Percentiles rank a stretch among this genome's conserved stretches.
Conservation (phyloP, 92 coral and sea anemone genomes). For the Porites evermanni region DNA sequence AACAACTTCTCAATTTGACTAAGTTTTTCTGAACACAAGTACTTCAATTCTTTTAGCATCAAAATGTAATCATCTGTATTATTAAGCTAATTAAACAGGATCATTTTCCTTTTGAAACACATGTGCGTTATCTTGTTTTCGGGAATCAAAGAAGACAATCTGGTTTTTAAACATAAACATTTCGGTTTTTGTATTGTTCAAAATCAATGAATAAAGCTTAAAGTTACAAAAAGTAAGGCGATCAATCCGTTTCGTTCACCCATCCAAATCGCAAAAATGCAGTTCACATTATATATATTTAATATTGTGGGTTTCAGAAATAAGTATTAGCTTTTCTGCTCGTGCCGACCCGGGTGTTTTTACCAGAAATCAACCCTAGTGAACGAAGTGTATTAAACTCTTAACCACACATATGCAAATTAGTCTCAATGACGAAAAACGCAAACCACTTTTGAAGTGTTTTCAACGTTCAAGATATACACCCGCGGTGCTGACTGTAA, state of each 20-base stretch:
- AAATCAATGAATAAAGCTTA: conserved; percentile 8
- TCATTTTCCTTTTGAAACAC: conserved; percentile 41
- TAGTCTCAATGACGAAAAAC: conserved; percentile 33
- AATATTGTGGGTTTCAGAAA: conserved; percentile 27
- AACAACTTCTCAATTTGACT: background rate
- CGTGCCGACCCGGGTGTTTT: conserved; percentile 31
- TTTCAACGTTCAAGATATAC: conserved; percentile 27
- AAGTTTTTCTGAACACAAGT: background rate
- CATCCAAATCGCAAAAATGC: background rate
- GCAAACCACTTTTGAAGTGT: conserved; percentile 49
- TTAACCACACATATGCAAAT: conserved; percentile 52
- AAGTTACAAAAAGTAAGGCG: background rate
- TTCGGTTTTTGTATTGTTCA: conserved; percentile 11
- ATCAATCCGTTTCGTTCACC: background rate
- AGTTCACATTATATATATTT: conserved; percentile 44
- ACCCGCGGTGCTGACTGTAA: conserved; percentile 46
- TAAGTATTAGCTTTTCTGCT: conserved; percentile 49
- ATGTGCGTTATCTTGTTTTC: conserved; percentile 36
- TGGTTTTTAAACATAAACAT: conserved; percentile 36
- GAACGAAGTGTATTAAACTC: conserved; percentile 57
- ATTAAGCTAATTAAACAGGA: conserved; percentile 29
- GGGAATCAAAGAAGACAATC: conserved; percentile 42
- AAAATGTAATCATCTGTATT: conserved; percentile 36
- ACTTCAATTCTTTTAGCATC: background rate
- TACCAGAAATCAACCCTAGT: conserved; percentile 29